Evolutionary conservation across 2,888 invertebrate genomes (phyloP).

Genomic region (Cistogaster globosa): DNA sequence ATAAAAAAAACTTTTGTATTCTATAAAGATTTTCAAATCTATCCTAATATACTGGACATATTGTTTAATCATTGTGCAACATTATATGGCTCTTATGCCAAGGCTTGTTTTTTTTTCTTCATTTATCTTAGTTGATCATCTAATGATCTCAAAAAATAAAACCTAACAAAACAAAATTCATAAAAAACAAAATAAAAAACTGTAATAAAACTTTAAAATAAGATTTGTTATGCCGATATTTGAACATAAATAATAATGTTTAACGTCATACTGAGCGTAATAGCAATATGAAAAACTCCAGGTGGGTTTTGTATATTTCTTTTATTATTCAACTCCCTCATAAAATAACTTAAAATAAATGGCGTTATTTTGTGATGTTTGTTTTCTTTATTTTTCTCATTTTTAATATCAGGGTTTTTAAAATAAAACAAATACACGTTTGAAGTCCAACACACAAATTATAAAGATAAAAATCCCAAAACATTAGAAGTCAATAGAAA

Average conservation of each 20-base stretch:
- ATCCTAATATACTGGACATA: too few species aligned
- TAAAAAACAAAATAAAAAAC: not conserved
- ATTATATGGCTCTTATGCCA: not conserved
- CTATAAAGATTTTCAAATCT: too few species aligned
- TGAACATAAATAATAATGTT: conserved; percentile 37
- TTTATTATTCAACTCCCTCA: conserved; percentile 55
- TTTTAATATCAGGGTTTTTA: conserved; percentile 10
- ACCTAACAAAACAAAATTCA: not conserved
- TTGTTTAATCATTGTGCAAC: too few species aligned
- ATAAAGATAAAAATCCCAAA: conserved; percentile 55
- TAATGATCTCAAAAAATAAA: not conserved
- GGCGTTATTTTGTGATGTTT: conserved; percentile 47
- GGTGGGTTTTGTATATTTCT: conserved; percentile 50
- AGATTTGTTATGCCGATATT: not conserved
- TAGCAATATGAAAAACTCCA: conserved; percentile 64
- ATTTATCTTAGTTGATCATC: not conserved
- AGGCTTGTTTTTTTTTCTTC: not conserved
- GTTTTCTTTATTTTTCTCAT: conserved; percentile 10
- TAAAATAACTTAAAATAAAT: conserved; percentile 42
- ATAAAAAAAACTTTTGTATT: too few species aligned
- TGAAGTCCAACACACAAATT: not conserved
- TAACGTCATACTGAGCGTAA: conserved; percentile 25
- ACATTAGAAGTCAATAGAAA: not conserved
- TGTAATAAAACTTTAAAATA: not conserved
- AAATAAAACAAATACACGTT: not conserved